Base-by-base conservation (phyloP, 2,797 vertebrate genomes). In the Oreonectes daqikongensis region DNA sequence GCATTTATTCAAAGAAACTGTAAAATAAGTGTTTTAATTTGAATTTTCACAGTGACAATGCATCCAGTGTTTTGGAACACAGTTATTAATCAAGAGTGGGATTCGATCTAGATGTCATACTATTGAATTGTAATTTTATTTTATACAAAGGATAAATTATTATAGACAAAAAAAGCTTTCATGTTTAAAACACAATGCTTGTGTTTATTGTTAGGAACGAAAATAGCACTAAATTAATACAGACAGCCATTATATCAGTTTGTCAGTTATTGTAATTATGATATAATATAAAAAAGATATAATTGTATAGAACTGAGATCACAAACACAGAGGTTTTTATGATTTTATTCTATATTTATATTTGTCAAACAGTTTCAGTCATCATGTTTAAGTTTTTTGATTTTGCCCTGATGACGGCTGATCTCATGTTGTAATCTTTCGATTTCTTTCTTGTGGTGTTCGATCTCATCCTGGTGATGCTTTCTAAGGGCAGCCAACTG, bases 381-480 rank as follows among this genome's bases (percentile, higher is more conserved):
- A 0, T 93, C 87, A 3, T 92, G 71, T 38, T 90, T 91, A 3
- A 99, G 92, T 63, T 91, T 87, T 83, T 90, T 92, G 71, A 98
- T 95, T 86, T 94, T 96, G 61, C 91, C 82, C 90, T 94, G 92
- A 68, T 96, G 95, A 8, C 95, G 94, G 69, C 94, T 89, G 0
- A 98, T 97, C 81, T 97, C 96, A 22, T 90, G 94, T 83, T 96
- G 92, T 84, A 98, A 89, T 3, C 93, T 94, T 30, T 96, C 93
- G 3, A 98, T 95, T 87, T 98, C 95, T 75, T 94, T 93, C 83
- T 92, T 90, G 84, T 95, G 94, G 78, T 97, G 94, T 0, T 84
- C 78, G 0, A 98, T 98, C 89, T 98, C 96, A 1, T 97, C 95
- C 42, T 90, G 69, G 0, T 97, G 96, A 81, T 97, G 94, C 38